phyloP scores from a whole-genome alignment of 1,140 invertebrate species.

The Mycetomoellerius zeteki region DNA sequence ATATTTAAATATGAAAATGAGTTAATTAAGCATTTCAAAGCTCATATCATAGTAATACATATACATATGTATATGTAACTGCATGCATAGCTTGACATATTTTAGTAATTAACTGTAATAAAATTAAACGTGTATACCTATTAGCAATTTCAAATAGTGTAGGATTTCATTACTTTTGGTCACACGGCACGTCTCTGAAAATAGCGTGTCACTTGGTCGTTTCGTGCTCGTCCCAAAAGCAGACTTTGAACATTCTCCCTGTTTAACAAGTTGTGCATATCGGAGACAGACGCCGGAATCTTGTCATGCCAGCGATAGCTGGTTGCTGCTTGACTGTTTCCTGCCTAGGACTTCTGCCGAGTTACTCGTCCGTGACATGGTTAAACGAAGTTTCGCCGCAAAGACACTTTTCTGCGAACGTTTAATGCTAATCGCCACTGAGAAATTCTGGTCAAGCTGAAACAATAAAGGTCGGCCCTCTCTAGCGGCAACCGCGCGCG shows the following conservation, averaged over 20 bases:
- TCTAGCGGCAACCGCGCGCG: not conserved
- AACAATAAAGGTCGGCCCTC: not conserved
- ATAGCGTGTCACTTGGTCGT: conserved; percentile 20
- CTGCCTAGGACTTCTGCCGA: conserved; percentile 11
- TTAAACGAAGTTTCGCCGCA: conserved; percentile 25
- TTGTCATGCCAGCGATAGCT: conserved; percentile 34
- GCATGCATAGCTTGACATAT: not conserved
- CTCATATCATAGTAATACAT: not conserved
- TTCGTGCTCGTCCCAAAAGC: conserved; percentile 29
- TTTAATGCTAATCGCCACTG: conserved; percentile 42
- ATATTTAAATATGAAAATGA: not conserved
- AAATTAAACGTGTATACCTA: not conserved
- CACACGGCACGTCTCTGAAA: not conserved
- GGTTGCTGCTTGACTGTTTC: conserved; percentile 28
- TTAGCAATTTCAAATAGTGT: not conserved
- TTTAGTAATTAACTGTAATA: not conserved
- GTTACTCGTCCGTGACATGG: conserved; percentile 35
- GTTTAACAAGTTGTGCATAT: conserved; percentile 48
- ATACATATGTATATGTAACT: not conserved
- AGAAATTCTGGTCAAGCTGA: conserved; percentile 31
- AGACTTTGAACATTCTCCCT: conserved; percentile 41
- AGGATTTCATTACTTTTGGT: not conserved
- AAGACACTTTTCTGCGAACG: conserved; percentile 30
- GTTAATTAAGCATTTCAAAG: not conserved
- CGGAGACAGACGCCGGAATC: conserved; percentile 22